These are phyloP conservation scores for Vulpes lagopus DNA, from an alignment of 2,113 vertebrate species.

Conservation along the genomic window DNA sequence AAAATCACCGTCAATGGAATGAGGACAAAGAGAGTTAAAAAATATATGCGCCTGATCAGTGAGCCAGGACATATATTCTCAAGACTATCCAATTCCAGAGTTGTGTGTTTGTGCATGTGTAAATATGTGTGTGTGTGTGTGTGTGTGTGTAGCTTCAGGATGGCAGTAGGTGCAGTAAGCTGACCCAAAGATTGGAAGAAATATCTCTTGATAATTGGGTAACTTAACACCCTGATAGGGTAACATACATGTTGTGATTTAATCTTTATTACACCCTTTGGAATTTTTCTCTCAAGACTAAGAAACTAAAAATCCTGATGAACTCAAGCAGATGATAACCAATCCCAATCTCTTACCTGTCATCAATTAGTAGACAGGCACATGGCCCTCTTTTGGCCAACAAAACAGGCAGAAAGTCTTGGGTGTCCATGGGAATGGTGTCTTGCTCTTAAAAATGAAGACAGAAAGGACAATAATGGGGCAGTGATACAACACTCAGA, in stretches of 20 bases:
- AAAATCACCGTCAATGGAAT: not conserved
- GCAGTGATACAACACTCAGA: not conserved
- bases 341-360: not conserved
- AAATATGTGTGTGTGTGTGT: not conserved
- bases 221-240: not conserved
- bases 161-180: not conserved
- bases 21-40: not conserved
- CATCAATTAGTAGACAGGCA: not conserved
- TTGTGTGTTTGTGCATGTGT: not conserved
- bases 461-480: not conserved
- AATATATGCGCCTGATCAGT: not conserved
- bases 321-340: not conserved
- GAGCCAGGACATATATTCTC: not conserved
- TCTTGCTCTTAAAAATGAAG: not conserved
- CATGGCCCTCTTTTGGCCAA: not conserved
- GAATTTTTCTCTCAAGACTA: not conserved
- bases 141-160: not conserved
- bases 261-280: not conserved
- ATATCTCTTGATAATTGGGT: not conserved
- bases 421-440: not conserved
- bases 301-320: not conserved
- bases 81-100: not conserved
- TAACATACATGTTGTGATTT: not conserved
- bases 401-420: not conserved
- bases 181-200: not conserved